A percentile compares a stretch with the other conserved stretches of the same genome.
Conservation (phyloP, 2,888 invertebrate species). For the Latheticus oryzae region DNA sequence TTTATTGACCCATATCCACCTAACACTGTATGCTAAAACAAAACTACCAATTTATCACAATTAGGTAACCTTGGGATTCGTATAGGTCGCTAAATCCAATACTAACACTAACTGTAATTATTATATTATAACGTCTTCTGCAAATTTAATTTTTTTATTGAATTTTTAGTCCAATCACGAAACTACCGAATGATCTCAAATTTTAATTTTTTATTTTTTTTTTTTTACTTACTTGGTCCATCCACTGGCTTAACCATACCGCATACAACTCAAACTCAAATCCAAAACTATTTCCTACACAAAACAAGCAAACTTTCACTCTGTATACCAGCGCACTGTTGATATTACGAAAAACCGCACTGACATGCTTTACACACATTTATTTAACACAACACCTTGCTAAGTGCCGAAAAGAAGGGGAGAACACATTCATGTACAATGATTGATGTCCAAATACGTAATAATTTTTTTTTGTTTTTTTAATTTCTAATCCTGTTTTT, state of each 20-base stretch:
- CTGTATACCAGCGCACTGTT: slow-evolving; percentile 14
- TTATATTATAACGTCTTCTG: slow-evolving; percentile 24
- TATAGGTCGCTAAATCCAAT: slow-evolving; percentile 27
- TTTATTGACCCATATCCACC: slow-evolving; percentile 23
- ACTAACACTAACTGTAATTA: slow-evolving; percentile 10
- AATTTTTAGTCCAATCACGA: no score
- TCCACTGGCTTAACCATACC: slow-evolving; percentile 27
- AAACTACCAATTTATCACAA: slow-evolving; percentile 25
- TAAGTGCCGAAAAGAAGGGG: slow-evolving; percentile 18
- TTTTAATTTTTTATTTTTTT: slow-evolving; percentile 4
- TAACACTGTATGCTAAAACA: slow-evolving; percentile 18
- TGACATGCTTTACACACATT: slow-evolving; percentile 31
- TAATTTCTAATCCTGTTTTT: no score
- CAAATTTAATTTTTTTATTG: slow-evolving; percentile 1
- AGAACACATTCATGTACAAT: slow-evolving; percentile 16
- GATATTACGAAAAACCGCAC: slow-evolving; percentile 27
- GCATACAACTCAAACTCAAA: slow-evolving; percentile 10
- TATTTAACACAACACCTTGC: slow-evolving; percentile 32
- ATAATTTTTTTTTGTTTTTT: slow-evolving; percentile 1
- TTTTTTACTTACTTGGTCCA: slow-evolving; percentile 17
- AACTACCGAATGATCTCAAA: no score
- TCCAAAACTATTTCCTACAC: neutral
- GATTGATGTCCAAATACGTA: neutral
- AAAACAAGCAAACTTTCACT: slow-evolving; percentile 23
- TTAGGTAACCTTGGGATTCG: slow-evolving; percentile 27